Evolutionary conservation across 2,113 vertebrate genomes (phyloP), one percentile per base, ranked within the genome.

Genomic region (Heterotis niloticus): DNA sequence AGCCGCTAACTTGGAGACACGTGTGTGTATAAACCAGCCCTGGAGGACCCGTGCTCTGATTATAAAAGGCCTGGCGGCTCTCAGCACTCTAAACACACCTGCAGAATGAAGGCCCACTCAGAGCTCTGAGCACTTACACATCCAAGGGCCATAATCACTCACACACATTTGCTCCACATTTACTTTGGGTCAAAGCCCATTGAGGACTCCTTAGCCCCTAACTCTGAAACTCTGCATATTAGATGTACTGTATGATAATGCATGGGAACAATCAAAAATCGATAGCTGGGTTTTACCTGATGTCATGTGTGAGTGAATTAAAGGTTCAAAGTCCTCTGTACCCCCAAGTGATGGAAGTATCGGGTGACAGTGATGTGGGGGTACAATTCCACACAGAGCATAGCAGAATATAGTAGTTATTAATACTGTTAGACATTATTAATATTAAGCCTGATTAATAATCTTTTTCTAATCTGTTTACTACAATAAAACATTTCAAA

Each of bases 41-140:
- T 44, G n/a, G 13, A 26, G 60, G 60, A 26, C 18, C 29, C 7
- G 0, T 18, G n/a, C 23, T 17, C 44, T 18, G 18, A 54, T 73
- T 52, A 64, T 52, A 18, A 65, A n/a, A 23, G 7, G n/a, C 34
- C 28, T n/a, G 26, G 28, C 54, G 23, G 65, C 65, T 59, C 69
- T 79, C 59, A 64, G 57, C 23, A 56, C 59, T 79, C 69, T 23
- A 52, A 26, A 64, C 44, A 29, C 69, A 73, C 68, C 69, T 65
- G 69, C 23, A 64, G 69, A 65, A 64, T 56, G 69, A 73, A 18
- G 54, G 66, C 5, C 65, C 11, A 17, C 57, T 51, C 60, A 20
- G 34, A 59, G 34, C 60, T 28, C 67, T 60, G 68, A 78, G 65
- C 57, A 34, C 66, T 70, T 78, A 70, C 69, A 59, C 78, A 79